These are phyloP conservation scores for Lasioglossum marginatum DNA, from an alignment of 2,888 invertebrate genomes.

Conservation along the genomic window DNA sequence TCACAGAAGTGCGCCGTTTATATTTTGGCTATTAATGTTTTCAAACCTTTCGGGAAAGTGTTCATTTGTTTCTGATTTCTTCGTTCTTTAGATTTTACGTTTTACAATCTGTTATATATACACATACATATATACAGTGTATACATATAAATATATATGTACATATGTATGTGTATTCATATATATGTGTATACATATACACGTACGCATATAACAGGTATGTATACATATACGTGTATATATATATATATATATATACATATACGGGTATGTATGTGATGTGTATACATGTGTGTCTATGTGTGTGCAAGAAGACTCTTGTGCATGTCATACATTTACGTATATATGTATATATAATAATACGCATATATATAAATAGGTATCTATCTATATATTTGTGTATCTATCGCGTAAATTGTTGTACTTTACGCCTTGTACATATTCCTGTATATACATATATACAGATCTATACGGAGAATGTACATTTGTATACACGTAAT, in stretches of 20 bases:
- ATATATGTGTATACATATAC: background rate
- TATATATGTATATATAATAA: background rate
- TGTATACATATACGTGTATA: background rate
- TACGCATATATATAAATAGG: background rate
- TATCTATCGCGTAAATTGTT: background rate
- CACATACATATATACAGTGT: background rate
- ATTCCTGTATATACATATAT: background rate
- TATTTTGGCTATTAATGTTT: background rate
- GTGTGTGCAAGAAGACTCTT: background rate
- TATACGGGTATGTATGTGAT: background rate
- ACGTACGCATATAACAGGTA: background rate
- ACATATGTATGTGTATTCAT: background rate
- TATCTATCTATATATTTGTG: background rate
- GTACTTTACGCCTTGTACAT: background rate
- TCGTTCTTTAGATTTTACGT: conserved; percentile 48
- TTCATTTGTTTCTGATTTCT: conserved; percentile 25
- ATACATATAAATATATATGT: background rate
- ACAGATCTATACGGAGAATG: background rate
- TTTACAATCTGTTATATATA: conserved; percentile 52
- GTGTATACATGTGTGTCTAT: background rate
- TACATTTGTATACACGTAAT: background rate
- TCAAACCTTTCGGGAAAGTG: conserved; percentile 14
- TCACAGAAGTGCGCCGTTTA: background rate
- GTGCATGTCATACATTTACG: background rate
- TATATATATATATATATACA: background rate